Base-by-base conservation (phyloP, 2,113 vertebrate species). In the Callithrix jacchus region DNA sequence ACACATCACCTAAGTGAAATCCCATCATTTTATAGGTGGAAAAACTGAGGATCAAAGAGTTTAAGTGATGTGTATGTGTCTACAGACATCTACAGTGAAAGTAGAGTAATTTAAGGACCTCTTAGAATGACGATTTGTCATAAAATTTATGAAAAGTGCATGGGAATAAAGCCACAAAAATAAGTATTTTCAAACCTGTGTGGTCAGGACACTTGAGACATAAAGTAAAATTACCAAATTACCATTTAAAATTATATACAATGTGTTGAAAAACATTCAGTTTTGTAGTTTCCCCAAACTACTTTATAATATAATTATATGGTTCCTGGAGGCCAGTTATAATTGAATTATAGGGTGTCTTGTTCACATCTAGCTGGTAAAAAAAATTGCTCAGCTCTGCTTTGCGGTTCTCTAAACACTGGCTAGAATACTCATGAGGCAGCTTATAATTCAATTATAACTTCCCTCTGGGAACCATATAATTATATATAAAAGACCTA, bases 391-490 rank as follows among this genome's bases (percentile, higher is more conserved):
- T 98, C 95, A 0, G 88, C 97, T 98, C 96, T 97, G 95, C 93
- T 98, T 98, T 89, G 77, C 14, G 64, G 97, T 98, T 98, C 98
- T 98, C 98, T 98, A 98, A 98, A 97, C 97, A 97, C 97, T 0
- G 16, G 93, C 98, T 97, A 93, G 98, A 98, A 98, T 98, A 98
- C 96, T 98, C 98, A 98, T 97, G 98, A 98, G 98, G 98, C 96
- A 98, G 97, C 98, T 98, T 97, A 95, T 98, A 98, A 99, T 98
- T 98, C 98, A 99, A 98, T 99, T 98, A 98, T 97, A 98, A 98
- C 93, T 98, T 87, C 97, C 98, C 98, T 98, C 97, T 97, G 98
- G 98, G 98, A 99, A 98, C 98, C 96, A 98, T 98, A 98, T 98
- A 97, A 98, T 98, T 98, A 98, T 97, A 98, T 96, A 98, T 97